phyloP scores from a whole-genome alignment of 2,113 vertebrate species.

The Psittacula cyanocephala region DNA sequence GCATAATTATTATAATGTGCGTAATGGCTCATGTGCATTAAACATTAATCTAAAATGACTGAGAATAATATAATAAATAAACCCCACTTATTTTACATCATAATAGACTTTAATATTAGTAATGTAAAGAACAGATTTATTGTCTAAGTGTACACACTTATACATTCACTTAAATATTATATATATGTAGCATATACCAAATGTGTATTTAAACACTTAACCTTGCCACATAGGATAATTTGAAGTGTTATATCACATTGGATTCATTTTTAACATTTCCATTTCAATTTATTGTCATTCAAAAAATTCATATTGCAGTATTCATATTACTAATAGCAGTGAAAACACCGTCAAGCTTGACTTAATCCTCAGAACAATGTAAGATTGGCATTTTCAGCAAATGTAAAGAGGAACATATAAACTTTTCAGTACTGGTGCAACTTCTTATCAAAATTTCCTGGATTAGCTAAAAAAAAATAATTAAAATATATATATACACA shows the following conservation, averaged over 20 bases:
- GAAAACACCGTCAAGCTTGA: background rate
- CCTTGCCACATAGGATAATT: background rate
- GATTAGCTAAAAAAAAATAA: background rate
- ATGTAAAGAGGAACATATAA: background rate
- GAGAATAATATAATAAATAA: background rate
- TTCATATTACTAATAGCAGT: rapidly evolving
- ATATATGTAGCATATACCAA: background rate
- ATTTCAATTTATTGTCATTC: background rate
- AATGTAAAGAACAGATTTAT: background rate
- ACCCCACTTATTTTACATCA: conserved; percentile 29
- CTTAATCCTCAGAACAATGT: background rate
- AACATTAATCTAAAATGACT: background rate
- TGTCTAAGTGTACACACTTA: background rate
- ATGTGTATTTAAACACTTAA: background rate
- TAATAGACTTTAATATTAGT: background rate
- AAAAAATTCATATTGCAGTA: background rate
- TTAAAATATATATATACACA: background rate
- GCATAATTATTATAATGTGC: conserved; percentile 60
- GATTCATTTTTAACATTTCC: background rate
- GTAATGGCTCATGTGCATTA: background rate
- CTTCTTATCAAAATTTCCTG: background rate
- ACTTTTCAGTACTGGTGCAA: background rate
- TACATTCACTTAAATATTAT: background rate
- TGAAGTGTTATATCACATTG: background rate
- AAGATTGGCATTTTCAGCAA: background rate